A percentile compares a stretch with the other conserved stretches of the same genome.
phyloP scores from a whole-genome alignment of 2,797 vertebrate genomes.

The Helicolenus hilgendorfi region DNA sequence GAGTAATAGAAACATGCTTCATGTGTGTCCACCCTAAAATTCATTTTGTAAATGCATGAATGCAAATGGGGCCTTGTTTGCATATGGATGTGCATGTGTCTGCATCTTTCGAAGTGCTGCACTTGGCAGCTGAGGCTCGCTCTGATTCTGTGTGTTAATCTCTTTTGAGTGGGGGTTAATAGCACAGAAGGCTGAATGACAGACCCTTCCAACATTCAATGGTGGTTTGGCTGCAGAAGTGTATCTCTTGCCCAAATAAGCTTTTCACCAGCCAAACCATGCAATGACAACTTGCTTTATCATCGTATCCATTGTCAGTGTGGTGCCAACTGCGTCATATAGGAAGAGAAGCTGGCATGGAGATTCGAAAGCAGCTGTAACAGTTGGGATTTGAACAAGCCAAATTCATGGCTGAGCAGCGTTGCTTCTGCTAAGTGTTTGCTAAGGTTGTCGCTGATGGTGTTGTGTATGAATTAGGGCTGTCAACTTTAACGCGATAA shows the following conservation, averaged over 20 bases:
- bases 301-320: constrained; percentile 11
- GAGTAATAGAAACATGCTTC: background rate
- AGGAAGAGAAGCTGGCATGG: background rate
- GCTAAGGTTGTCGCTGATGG: background rate
- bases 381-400: background rate
- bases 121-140: constrained; percentile 42
- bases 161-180: constrained; percentile 72
- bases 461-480: background rate
- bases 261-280: constrained; percentile 43
- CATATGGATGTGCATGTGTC: constrained; percentile 14
- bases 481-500: too few relatives aligned
- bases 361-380: constrained; percentile 22
- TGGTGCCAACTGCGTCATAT: constrained; percentile 29
- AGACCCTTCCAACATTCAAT: constrained; percentile 57
- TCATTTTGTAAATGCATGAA: background rate
- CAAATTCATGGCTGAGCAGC: background rate
- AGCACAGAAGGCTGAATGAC: constrained; percentile 61
- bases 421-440: background rate
- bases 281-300: constrained; percentile 62
- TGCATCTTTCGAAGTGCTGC: constrained; percentile 36
- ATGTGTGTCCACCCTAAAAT: background rate
- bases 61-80: constrained; percentile 1
- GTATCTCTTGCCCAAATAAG: constrained; percentile 56
- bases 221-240: constrained; percentile 60
- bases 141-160: constrained; percentile 55